These are phyloP conservation scores for Diorhabda elongata DNA, from an alignment of 1,140 invertebrate genomes.

Conservation along the genomic window DNA sequence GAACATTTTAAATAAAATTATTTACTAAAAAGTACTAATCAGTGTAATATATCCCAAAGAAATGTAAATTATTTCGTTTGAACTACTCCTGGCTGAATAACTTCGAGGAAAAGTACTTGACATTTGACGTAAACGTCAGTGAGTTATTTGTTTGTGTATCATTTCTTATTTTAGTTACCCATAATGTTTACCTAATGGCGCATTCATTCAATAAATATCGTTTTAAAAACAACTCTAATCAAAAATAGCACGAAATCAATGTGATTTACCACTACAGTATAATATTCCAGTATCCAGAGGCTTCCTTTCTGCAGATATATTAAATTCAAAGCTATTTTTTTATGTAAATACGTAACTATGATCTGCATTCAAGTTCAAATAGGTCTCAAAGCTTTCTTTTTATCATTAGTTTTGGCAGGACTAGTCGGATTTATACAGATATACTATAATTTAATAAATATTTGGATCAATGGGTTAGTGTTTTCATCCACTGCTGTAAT, in stretches of 20 bases:
- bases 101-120: no score
- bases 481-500: conserved; percentile 7
- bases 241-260: conserved; percentile 3
- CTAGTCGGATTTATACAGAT: conserved; percentile 3
- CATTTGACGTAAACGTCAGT: no score
- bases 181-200: background rate
- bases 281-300: no score
- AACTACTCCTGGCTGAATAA: no score
- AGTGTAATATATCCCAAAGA: no score
- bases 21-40: no score
- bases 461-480: conserved; percentile 4
- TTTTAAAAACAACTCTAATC: background rate
- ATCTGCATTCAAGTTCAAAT: conserved; percentile 6
- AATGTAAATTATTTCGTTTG: no score
- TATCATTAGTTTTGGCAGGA: conserved; percentile 9
- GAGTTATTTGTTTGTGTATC: no score
- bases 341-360: background rate
- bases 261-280: background rate
- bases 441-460: background rate
- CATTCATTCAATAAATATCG: background rate
- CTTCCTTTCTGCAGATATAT: no score
- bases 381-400: conserved; percentile 11
- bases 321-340: no score
- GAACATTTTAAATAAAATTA: no score
- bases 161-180: background rate